Evolutionary conservation across 2,797 vertebrate genomes (phyloP).

Genomic region (Nyctibius grandis): DNA sequence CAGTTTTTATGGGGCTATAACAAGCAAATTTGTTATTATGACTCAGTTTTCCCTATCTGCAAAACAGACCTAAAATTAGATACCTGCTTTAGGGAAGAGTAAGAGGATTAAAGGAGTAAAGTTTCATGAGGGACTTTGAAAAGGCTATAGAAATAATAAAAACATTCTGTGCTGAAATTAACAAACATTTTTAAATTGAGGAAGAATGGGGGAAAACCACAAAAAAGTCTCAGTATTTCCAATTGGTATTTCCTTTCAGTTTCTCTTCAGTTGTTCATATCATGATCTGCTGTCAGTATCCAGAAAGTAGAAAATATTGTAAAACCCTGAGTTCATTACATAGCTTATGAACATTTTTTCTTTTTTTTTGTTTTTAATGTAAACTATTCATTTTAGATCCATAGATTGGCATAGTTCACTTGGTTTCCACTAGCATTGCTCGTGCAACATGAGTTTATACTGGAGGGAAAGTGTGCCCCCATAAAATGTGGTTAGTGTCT

Average conservation of each 20-base stretch:
- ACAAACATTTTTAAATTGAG: constrained; percentile 34
- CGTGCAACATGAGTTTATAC: background rate
- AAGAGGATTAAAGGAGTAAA: constrained; percentile 20
- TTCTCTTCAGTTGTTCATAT: background rate
- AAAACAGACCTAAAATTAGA: constrained; percentile 16
- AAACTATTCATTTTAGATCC: background rate
- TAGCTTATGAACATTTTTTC: background rate
- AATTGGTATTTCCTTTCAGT: background rate
- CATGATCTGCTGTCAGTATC: background rate
- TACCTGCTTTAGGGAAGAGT: background rate
- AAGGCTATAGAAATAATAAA: constrained; percentile 30
- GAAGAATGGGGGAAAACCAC: background rate
- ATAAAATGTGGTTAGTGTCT: background rate
- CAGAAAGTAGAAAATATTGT: background rate
- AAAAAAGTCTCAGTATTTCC: background rate
- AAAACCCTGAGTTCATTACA: background rate
- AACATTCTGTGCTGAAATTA: constrained; percentile 18
- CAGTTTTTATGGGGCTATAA: background rate
- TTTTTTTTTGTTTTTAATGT: background rate
- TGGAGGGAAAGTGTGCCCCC: background rate
- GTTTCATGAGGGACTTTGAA: constrained; percentile 7
- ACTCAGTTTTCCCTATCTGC: constrained; percentile 9
- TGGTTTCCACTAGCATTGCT: background rate
- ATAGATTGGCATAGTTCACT: background rate
- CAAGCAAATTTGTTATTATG: background rate